A percentile compares a stretch with the other conserved stretches of the same genome.
phyloP scores from a whole-genome alignment of 2,888 invertebrate species.

The Elysia crispata region DNA sequence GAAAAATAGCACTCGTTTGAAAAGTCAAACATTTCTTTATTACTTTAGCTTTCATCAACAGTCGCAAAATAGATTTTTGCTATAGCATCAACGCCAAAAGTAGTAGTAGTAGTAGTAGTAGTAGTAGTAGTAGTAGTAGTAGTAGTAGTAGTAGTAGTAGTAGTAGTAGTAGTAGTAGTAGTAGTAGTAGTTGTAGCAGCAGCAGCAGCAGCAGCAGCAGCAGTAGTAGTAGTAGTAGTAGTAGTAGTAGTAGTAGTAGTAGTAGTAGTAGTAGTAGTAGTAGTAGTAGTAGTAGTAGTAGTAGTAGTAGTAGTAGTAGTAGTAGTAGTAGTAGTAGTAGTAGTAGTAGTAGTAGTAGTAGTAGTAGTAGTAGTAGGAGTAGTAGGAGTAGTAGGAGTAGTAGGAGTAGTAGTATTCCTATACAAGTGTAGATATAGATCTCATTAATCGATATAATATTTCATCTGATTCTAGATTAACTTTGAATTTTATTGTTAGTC shows the following conservation, averaged over 20 bases:
- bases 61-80: not conserved
- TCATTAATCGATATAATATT: not conserved
- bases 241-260: constrained; percentile 1
- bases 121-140: not conserved
- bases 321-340: constrained; percentile 26
- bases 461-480: too few relatives aligned
- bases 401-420: too few relatives aligned
- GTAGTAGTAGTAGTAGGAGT: too few relatives aligned
- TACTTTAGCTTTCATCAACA: too few relatives aligned
- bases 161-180: not conserved
- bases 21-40: too few relatives aligned
- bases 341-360: constrained; percentile 25
- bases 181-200: too few relatives aligned
- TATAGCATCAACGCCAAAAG: too few relatives aligned
- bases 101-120: too few relatives aligned
- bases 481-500: too few relatives aligned
- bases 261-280: constrained; percentile 9
- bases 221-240: not conserved
- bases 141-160: constrained; percentile 9
- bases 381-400: too few relatives aligned
- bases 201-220: not conserved
- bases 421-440: not conserved
- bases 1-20: too few relatives aligned
- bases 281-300: constrained; percentile 22
- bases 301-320: constrained; percentile 28